Evolutionary conservation across 2,113 vertebrate species (phyloP).

Genomic region (Callaeas wilsoni): DNA sequence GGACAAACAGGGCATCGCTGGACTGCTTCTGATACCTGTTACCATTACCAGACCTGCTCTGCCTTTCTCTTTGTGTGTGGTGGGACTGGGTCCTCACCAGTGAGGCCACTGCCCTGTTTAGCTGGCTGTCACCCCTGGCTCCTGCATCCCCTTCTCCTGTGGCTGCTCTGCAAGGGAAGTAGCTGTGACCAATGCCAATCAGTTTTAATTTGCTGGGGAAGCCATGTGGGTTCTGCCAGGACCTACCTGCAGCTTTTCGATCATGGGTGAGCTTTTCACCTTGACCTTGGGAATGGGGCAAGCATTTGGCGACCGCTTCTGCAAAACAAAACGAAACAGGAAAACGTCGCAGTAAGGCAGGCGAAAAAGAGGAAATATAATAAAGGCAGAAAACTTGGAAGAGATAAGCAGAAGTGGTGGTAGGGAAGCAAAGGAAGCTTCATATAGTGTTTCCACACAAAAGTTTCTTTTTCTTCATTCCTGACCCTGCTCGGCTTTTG

Average conservation of each 20-base stretch:
- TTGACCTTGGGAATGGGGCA: constrained; percentile 69
- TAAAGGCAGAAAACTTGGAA: not conserved
- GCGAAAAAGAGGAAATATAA: not conserved
- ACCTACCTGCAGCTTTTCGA: constrained; percentile 81
- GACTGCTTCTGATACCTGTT: not conserved
- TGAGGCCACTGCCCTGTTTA: not conserved
- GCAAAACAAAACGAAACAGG: not conserved
- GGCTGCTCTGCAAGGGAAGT: not conserved
- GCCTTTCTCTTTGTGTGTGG: not conserved
- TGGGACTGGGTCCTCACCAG: not conserved
- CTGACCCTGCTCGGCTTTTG: not conserved
- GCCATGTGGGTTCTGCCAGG: not conserved
- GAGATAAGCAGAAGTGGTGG: not conserved
- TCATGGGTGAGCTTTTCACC: constrained; percentile 79
- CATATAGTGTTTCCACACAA: not conserved
- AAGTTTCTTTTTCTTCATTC: not conserved
- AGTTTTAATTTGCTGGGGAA: not conserved
- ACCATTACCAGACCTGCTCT: not conserved
- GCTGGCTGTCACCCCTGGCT: not conserved
- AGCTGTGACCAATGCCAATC: not conserved
- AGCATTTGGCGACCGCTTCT: constrained; percentile 66
- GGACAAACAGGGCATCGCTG: not conserved
- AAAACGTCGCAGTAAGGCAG: not conserved
- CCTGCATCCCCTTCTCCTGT: not conserved
- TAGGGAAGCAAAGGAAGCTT: not conserved